Base-by-base conservation (phyloP, 2,113 vertebrate species). In the Phocoena phocoena region DNA sequence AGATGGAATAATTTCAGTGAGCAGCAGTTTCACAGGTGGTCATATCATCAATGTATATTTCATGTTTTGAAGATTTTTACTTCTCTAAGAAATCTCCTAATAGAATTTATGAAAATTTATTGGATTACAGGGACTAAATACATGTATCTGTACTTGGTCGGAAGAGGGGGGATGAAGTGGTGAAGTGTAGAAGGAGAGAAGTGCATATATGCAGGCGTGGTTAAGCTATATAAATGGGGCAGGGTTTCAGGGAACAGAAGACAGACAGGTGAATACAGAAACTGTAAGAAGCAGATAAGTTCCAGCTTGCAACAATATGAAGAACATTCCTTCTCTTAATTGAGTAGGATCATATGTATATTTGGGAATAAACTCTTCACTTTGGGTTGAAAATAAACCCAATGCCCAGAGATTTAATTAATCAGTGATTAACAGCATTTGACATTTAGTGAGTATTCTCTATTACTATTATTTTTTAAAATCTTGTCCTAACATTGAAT, bases 1-100 rank as follows among this genome's bases (percentile, higher is more conserved):
- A 84, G 20, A 88, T 73, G 25, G 28, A 63, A 55, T 33, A 81
- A 63, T 85, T 74, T 89, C 74, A 55, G 14, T 88, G 53, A n/a
- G 25, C 38, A 96, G 25, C 33, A 67, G 28, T 87, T 94, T 96
- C 38, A 87, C 44, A 87, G 77, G 67, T 82, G 82, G 44, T 58
- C 47, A 38, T 82, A 88, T 82, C 31, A 94, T 71, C 77, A 87
- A 47, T 44, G 55, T 60, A 76, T 71, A 53, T 76, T 80, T 89
- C 28, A 53, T 55, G 36, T 87, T 76, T 95, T 96, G 63, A 84
- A 76, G 53, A 71, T 28, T 82, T 91, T 71, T 36, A 31, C 41
- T 60, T 95, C 67, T 81, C n/a, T 62, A 53, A 95, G 65, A 90
- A 88, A 55, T 81, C 17, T 65, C 6, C 25, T 50, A 81, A 80